A percentile compares a stretch with the other conserved stretches of the same genome.
phyloP scores from a whole-genome alignment of 2,797 vertebrate genomes.

The Chelon labrosus region DNA sequence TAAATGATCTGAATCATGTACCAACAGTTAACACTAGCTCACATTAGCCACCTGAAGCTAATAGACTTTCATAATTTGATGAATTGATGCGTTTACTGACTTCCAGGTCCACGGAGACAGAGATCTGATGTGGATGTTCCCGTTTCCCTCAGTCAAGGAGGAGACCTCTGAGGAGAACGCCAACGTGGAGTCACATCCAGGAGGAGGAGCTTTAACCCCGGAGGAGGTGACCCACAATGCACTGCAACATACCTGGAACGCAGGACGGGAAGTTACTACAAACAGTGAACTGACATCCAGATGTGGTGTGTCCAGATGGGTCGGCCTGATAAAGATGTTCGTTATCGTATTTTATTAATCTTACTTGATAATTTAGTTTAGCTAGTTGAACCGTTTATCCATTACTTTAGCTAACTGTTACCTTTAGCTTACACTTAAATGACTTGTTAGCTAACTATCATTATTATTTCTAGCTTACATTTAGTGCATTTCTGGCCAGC shows the following conservation, averaged over 20 bases:
- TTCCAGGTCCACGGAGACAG: conserved; percentile 83
- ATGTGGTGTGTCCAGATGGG: too few relatives aligned
- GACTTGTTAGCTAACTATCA: too few relatives aligned
- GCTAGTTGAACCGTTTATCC: too few relatives aligned
- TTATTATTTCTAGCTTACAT: too few relatives aligned
- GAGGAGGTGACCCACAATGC: conserved; percentile 46
- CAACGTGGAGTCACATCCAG: conserved; percentile 37
- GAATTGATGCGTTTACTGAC: conserved; percentile 56
- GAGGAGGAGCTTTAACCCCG: neutral
- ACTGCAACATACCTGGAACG: conserved; percentile 57
- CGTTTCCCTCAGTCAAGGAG: conserved; percentile 30
- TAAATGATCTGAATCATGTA: too few relatives aligned
- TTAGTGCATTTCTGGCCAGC: too few relatives aligned
- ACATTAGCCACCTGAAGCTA: neutral
- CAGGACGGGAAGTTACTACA: neutral
- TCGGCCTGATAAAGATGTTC: too few relatives aligned
- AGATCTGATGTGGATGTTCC: conserved; percentile 75
- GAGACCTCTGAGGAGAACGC: conserved; percentile 16
- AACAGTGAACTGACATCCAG: neutral
- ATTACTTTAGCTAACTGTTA: too few relatives aligned
- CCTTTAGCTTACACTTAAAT: too few relatives aligned
- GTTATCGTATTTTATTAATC: too few relatives aligned
- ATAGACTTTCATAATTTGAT: neutral
- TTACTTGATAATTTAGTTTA: too few relatives aligned
- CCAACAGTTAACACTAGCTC: neutral